phyloP scores from a whole-genome alignment of 2,888 invertebrate genomes.

The Nymphalis urticae region DNA sequence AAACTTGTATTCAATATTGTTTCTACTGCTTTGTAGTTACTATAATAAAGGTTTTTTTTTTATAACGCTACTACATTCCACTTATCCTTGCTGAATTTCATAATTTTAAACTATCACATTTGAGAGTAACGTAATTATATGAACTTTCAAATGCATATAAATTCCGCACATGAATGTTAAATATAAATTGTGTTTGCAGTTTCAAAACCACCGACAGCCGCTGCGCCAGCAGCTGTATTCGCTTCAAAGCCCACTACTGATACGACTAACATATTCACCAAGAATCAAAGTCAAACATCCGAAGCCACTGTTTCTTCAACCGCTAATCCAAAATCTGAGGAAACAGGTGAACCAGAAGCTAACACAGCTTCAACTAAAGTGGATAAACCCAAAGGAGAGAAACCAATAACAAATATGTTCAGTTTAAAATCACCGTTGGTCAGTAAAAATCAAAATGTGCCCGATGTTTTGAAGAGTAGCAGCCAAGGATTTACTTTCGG shows the following conservation, averaged over 20 bases:
- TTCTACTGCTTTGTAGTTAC: too few relatives aligned
- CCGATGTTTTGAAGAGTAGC: conserved; percentile 53
- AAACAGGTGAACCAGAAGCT: conserved; percentile 65
- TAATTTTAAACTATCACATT: too few relatives aligned
- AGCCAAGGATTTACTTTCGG: conserved; percentile 42
- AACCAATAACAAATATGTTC: conserved; percentile 59
- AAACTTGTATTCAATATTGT: too few relatives aligned
- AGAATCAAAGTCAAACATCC: conserved; percentile 49
- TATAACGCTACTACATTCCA: too few relatives aligned
- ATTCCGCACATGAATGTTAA: too few relatives aligned
- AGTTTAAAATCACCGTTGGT: conserved; percentile 51
- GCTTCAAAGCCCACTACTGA: conserved; percentile 61
- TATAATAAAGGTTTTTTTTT: too few relatives aligned
- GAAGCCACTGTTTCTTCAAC: conserved; percentile 9
- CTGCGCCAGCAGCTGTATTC: conserved; percentile 49
- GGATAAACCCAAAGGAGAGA: conserved; percentile 47
- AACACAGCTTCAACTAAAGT: conserved; percentile 42
- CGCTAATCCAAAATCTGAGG: conserved; percentile 52
- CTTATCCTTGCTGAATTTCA: too few relatives aligned
- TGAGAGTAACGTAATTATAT: too few relatives aligned
- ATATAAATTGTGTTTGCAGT: conserved; percentile 32
- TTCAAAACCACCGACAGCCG: conserved; percentile 47
- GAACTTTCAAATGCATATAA: too few relatives aligned
- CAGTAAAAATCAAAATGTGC: conserved; percentile 48
- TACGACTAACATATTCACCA: conserved; percentile 58